Percentiles rank a stretch among this genome's conserved stretches.
phyloP scores from a whole-genome alignment of 2,888 invertebrate genomes.

The Chironomus riparius region DNA sequence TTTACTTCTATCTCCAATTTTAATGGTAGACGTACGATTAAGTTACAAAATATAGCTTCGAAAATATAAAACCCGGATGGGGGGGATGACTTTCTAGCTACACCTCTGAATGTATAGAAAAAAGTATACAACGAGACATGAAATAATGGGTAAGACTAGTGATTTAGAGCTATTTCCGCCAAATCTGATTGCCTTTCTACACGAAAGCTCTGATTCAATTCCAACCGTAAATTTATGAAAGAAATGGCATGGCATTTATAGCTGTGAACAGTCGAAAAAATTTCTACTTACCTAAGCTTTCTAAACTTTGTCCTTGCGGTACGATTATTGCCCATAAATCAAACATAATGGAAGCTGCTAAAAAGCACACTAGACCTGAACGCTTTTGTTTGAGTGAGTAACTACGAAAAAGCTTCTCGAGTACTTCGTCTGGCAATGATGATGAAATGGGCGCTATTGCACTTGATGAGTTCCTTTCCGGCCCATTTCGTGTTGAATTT shows the following conservation, averaged over 20 bases:
- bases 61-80: too few relatives aligned
- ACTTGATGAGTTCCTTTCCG: slow-evolving; percentile 12
- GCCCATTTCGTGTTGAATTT: background rate
- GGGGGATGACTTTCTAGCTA: too few relatives aligned
- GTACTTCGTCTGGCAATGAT: slow-evolving; percentile 46
- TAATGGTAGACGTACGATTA: too few relatives aligned
- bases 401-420: slow-evolving; percentile 61
- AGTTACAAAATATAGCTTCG: too few relatives aligned
- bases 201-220: background rate
- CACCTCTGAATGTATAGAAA: too few relatives aligned
- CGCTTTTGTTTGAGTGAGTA: slow-evolving; percentile 64
- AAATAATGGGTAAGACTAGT: too few relatives aligned
- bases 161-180: background rate
- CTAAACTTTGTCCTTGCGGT: slow-evolving; percentile 45
- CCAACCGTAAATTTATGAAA: too few relatives aligned
- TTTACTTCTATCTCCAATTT: too few relatives aligned
- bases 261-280: background rate
- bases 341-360: slow-evolving; percentile 56
- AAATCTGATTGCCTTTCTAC: background rate
- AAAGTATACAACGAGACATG: too few relatives aligned
- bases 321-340: slow-evolving; percentile 52
- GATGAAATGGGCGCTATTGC: background rate
- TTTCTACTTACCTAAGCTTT: slow-evolving; percentile 36
- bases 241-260: too few relatives aligned
- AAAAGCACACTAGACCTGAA: slow-evolving; percentile 59